Conservation (phyloP, 2,113 vertebrate genomes). For the Copsychus sechellarum region DNA sequence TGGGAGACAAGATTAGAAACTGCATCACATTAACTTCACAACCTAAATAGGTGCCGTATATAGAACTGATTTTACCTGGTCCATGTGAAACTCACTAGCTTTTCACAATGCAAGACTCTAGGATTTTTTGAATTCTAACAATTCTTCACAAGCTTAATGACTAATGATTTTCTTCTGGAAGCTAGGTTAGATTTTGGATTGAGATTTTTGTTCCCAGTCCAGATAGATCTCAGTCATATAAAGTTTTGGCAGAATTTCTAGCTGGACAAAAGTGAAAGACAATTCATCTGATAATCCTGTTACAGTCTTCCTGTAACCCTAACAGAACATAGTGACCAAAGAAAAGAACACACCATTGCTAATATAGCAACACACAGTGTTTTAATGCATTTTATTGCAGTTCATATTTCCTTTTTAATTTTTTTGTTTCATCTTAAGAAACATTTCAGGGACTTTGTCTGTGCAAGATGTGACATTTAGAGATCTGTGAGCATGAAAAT, state of each 20-base stretch:
- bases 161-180: fast-evolving
- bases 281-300: neutral
- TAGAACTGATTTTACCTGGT: neutral
- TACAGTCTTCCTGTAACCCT: neutral
- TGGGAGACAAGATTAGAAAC: neutral
- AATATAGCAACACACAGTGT: neutral
- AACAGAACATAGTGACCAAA: neutral
- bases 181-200: neutral
- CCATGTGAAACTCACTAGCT: neutral
- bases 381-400: neutral
- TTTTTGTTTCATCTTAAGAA: neutral
- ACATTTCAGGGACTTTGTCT: neutral
- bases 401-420: neutral
- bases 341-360: neutral
- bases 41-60: neutral
- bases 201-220: neutral
- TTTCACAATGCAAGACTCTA: neutral
- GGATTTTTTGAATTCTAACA: neutral
- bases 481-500: neutral
- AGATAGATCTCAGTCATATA: neutral
- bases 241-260: neutral
- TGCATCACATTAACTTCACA: neutral
- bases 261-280: neutral
- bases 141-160: neutral
- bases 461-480: neutral